Evolutionary conservation across 2,113 vertebrate species (phyloP).

Genomic region (Hyla sarda): DNA sequence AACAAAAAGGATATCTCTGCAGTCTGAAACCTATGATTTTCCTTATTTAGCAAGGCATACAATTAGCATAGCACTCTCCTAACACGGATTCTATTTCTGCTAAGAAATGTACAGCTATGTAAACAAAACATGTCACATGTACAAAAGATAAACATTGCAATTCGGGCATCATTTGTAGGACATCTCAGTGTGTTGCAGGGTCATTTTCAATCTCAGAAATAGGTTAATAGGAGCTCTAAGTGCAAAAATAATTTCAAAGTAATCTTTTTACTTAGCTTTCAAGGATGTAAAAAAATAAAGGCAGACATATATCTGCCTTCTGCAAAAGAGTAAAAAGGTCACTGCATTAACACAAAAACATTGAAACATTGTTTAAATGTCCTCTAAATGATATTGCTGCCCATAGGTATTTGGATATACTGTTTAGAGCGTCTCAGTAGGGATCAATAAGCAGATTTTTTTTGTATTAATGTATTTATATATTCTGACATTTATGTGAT

Average conservation of each 20-base stretch:
- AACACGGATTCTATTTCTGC: constrained; percentile 36
- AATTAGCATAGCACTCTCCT: constrained; percentile 12
- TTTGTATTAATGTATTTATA: too few relatives aligned
- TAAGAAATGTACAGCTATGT: not conserved
- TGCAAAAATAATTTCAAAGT: constrained; percentile 16
- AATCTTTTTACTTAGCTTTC: not conserved
- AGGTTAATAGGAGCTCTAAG: not conserved
- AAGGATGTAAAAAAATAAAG: not conserved
- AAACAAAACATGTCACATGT: constrained; percentile 50
- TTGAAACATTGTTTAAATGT: not conserved
- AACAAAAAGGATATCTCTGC: constrained; percentile 41
- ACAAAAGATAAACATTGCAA: constrained; percentile 27
- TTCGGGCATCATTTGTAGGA: constrained; percentile 9
- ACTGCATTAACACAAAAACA: not conserved
- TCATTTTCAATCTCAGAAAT: not conserved
- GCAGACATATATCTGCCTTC: not conserved
- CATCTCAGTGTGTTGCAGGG: constrained; percentile 7
- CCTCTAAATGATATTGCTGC: not conserved
- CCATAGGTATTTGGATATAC: not conserved
- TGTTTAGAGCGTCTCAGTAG: not conserved
- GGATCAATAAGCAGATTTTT: not conserved
- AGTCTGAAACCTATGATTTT: constrained; percentile 45
- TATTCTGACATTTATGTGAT: too few relatives aligned
- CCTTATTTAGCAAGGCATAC: not conserved
- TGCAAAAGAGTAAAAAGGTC: not conserved